Evolutionary conservation across 2,113 vertebrate genomes (phyloP), one percentile per base, ranked within the genome.

Genomic region (Actinemys pallida): DNA sequence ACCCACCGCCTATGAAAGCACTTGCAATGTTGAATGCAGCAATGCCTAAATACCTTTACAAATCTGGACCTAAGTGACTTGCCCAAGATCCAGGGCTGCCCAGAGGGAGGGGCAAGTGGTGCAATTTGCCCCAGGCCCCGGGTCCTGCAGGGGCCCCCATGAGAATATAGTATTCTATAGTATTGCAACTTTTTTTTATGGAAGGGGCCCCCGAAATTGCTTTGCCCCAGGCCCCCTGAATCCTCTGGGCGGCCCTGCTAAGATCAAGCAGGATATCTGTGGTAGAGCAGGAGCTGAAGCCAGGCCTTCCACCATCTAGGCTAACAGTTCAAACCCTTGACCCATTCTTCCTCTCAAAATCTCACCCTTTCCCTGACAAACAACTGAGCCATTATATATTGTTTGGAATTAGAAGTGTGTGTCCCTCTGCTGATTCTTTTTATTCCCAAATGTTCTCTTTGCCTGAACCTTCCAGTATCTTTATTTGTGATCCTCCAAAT

Each of bases 291-390:
- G 29, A 35, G 62, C 13, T 65, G 31, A 65, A 35, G 62, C 14
- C 62, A 65, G 62, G 6, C 29, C 62, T 65, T 65, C 62, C 31
- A 35, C 14, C 31, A 17, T 29, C 16, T 69, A n/a, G 56, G 56
- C 56, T 27, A 57, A 57, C 56, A 57, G 31, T n/a, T 69, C 62
- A 17, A 69, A n/a, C 7, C 62, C n/a, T 22, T 20, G 12, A 8
- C 10, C 49, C n/a, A 72, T 53, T 49, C n/a, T 19, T 31, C 84
- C 25, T 86, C 17, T 7, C 1, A 1, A 10, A n/a, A 0, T 0
- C 20, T 17, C 79, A 75, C 10, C 29, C 22, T 24, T 56, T 78
- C 6, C 2, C 1, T 17, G 35, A 11, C 31, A 52, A 4, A 47
- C 12, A 25, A 47, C 4, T 0, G 0, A 7, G 31, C 17, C n/a